Evolutionary conservation across 2,797 vertebrate genomes (phyloP), one percentile per base, ranked within the genome.

Genomic region (Amniataba percoides): DNA sequence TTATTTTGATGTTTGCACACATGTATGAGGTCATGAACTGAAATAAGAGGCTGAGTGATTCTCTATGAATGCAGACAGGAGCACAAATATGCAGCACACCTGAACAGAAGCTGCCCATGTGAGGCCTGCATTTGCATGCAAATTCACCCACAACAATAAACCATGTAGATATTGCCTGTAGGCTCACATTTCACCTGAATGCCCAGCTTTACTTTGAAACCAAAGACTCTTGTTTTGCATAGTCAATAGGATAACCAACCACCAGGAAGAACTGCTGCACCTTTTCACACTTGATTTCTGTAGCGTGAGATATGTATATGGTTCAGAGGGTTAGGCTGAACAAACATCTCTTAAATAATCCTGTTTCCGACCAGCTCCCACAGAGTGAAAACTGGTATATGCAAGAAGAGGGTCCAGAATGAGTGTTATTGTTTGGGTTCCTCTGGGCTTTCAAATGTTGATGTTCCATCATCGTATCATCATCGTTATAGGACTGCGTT

Each of bases 151-250:
- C n/a, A 77, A 58, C 57, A 71, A 74, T 56, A 71, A 68, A 58
- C 21, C 21, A 34, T 43, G 21, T 15, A 52, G 19, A 76, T 74
- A 60, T 78, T 74, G 27, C 27, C 23, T 43, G 34, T 14, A 9
- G 57, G 67, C 27, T 88, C 85, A 53, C 0, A 46, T 91, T 89
- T 85, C 82, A 58, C 42, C 46, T 77, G 43, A 85, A 80, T 75
- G 21, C 39, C 14, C 23, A 69, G 70, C 43, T 88, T 86, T 70
- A 65, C n/a, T 80, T 56, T 81, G 83, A 77, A 89, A 90, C 78
- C 62, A 34, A 83, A 86, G 31, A 74, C 53, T 74, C 19, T 43
- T 61, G 43, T 34, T 8, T 3, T 75, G 34, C 49, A 67, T 43
- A 64, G 72, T 45, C 39, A 79, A 48, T 15, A 43, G 68, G 23